Percentiles rank a stretch among this genome's conserved stretches.
phyloP scores from a whole-genome alignment of 2,113 vertebrate species.

The Ibidorhyncha struthersii region DNA sequence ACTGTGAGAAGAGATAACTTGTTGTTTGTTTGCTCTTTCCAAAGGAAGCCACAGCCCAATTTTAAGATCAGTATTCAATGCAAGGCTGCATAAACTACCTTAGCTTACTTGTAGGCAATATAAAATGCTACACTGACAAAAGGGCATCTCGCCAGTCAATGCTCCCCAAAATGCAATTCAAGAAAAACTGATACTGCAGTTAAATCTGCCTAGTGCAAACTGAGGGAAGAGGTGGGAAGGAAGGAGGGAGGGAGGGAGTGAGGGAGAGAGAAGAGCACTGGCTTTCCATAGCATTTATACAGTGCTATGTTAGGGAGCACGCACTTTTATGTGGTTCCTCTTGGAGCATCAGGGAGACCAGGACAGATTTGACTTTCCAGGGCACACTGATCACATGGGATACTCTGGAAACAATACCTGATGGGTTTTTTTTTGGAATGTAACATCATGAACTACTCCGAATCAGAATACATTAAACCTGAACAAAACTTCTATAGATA shows the following conservation, averaged over 20 bases:
- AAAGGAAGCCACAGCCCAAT: neutral
- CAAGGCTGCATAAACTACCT: neutral
- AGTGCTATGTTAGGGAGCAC: neutral
- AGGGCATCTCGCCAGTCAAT: neutral
- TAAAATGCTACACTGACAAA: neutral
- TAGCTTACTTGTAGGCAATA: neutral
- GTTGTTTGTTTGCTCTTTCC: neutral
- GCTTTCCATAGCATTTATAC: neutral
- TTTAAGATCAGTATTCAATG: neutral
- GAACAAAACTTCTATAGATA: neutral
- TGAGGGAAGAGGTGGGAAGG: neutral
- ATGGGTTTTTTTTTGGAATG: neutral
- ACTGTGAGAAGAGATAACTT: neutral
- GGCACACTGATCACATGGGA: neutral
- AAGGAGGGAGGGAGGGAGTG: neutral
- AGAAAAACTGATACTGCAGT: neutral
- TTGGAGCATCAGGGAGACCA: neutral
- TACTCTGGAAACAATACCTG: neutral
- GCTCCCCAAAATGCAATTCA: neutral
- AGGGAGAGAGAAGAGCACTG: neutral
- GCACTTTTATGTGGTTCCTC: neutral
- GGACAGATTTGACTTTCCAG: neutral
- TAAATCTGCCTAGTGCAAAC: neutral
- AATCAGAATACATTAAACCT: neutral
- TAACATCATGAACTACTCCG: neutral